phyloP scores from a whole-genome alignment of 2,113 vertebrate genomes.

The Thamnophis sirtalis region DNA sequence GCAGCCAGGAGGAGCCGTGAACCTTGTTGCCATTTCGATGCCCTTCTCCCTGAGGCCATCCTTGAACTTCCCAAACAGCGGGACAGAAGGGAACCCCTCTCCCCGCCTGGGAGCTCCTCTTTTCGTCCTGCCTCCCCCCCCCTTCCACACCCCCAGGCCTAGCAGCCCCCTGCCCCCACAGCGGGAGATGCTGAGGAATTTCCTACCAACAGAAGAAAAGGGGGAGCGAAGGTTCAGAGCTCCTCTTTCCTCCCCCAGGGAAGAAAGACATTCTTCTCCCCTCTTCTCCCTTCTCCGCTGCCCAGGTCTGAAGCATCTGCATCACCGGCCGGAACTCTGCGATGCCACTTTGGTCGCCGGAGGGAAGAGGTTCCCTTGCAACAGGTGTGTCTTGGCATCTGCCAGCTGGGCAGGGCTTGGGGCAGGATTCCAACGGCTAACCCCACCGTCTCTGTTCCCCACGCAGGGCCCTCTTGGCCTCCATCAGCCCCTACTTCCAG shows the following conservation, averaged over 20 bases:
- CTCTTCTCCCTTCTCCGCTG: background rate
- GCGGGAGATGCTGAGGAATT: background rate
- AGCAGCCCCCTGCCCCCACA: background rate
- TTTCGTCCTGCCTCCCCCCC: background rate
- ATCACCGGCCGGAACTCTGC: background rate
- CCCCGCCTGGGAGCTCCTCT: too few relatives aligned
- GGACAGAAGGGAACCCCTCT: background rate
- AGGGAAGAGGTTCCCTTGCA: slow-evolving; percentile 2
- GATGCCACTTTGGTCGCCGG: background rate
- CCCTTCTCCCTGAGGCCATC: background rate
- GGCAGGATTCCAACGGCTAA: background rate
- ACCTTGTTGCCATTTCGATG: background rate
- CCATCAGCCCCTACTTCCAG: slow-evolving; percentile 18
- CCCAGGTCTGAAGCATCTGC: slow-evolving; percentile 13
- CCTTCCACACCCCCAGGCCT: background rate
- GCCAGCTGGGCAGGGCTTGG: background rate
- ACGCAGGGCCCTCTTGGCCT: slow-evolving; percentile 2
- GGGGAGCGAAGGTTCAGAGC: background rate
- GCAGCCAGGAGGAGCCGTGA: background rate
- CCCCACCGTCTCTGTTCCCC: accelerated
- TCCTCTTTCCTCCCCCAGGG: background rate
- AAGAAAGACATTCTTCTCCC: too few relatives aligned
- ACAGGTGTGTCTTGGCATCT: background rate
- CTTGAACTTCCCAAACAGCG: background rate
- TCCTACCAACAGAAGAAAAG: background rate